These are phyloP conservation scores for Muscicapa striata DNA, from an alignment of 2,797 vertebrate species.

Conservation along the genomic window DNA sequence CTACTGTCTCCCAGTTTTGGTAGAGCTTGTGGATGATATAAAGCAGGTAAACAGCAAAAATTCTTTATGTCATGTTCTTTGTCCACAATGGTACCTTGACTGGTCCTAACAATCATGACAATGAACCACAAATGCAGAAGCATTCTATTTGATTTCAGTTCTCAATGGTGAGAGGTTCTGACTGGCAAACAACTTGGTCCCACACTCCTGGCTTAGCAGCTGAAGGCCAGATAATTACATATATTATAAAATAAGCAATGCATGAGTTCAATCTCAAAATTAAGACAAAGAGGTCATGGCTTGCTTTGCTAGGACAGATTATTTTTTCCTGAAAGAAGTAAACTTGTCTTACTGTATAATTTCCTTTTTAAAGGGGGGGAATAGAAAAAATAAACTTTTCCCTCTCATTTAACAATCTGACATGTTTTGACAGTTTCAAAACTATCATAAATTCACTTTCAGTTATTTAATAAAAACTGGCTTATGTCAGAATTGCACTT, in stretches of 20 bases:
- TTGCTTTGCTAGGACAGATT: background rate
- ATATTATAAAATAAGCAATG: background rate
- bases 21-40: background rate
- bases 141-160: background rate
- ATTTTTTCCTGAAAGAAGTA: constrained; percentile 40
- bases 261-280: background rate
- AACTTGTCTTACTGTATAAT: background rate
- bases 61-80: background rate
- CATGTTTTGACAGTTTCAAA: constrained; percentile 27
- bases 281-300: background rate
- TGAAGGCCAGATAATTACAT: background rate
- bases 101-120: background rate
- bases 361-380: background rate
- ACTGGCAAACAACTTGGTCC: background rate
- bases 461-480: constrained; percentile 21
- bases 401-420: background rate
- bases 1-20: background rate
- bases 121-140: background rate
- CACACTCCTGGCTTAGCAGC: background rate
- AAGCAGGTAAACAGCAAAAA: background rate
- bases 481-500: background rate
- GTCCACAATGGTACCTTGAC: background rate
- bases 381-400: background rate
- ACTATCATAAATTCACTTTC: background rate
- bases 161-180: background rate